phyloP scores from a whole-genome alignment of 2,113 vertebrate genomes.

The Chaetorhynchus papuensis region DNA sequence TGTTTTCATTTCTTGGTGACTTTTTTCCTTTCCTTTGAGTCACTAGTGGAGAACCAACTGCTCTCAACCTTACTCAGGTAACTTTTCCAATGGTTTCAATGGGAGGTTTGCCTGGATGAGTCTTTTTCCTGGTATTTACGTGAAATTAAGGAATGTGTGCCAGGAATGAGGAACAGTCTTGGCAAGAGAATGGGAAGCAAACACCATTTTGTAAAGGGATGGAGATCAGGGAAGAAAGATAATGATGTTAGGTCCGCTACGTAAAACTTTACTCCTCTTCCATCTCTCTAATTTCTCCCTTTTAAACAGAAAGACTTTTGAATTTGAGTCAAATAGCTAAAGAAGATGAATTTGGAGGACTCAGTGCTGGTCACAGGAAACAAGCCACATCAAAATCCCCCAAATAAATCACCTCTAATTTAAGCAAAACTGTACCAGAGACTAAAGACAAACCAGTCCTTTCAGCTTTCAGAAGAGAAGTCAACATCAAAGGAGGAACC shows the following conservation, averaged over 20 bases:
- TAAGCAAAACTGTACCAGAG: slow-evolving; percentile 9
- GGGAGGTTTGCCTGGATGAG: neutral
- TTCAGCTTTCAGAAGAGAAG: slow-evolving; percentile 33
- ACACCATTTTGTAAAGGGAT: neutral
- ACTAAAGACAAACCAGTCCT: slow-evolving; percentile 24
- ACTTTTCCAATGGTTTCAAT: neutral
- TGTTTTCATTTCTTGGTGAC: neutral
- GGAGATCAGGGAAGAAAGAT: neutral
- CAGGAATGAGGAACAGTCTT: slow-evolving; percentile 9
- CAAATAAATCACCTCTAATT: slow-evolving; percentile 41
- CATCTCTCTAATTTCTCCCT: neutral
- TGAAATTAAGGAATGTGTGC: slow-evolving; percentile 5
- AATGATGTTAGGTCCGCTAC: neutral
- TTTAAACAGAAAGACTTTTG: neutral
- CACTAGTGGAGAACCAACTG: neutral
- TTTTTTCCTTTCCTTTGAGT: neutral
- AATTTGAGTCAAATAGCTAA: neutral
- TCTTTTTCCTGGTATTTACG: neutral
- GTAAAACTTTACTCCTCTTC: neutral
- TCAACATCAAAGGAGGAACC: slow-evolving; percentile 19
- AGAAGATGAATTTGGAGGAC: neutral
- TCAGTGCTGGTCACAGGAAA: neutral
- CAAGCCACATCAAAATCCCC: slow-evolving; percentile 14
- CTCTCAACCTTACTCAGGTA: neutral
- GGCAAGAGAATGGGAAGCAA: neutral